Conservation (phyloP, 2,797 vertebrate genomes). For the Ciconia nigra region DNA sequence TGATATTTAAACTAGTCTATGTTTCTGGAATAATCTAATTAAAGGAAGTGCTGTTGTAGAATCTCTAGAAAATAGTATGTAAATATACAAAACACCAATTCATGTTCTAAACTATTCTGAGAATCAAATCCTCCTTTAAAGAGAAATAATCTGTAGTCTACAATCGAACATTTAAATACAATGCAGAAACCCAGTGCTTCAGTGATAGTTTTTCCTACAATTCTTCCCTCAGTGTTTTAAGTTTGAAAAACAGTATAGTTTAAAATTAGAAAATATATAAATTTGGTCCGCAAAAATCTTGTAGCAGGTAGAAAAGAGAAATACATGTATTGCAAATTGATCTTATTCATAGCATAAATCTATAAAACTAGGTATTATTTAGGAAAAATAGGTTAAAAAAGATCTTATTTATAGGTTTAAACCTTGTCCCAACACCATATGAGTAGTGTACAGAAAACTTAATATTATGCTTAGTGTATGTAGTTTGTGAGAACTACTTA, state of each 20-base stretch:
- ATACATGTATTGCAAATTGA: constrained; percentile 68
- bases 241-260: constrained; percentile 53
- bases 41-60: constrained; percentile 22
- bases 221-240: constrained; percentile 16
- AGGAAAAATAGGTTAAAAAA: constrained; percentile 85
- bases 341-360: constrained; percentile 53
- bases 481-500: constrained; percentile 75
- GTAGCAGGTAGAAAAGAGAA: constrained; percentile 86
- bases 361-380: constrained; percentile 81
- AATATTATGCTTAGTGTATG: constrained; percentile 71
- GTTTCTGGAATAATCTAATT: constrained; percentile 35
- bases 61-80: constrained; percentile 32
- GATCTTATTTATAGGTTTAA: constrained; percentile 84
- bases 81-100: constrained; percentile 43
- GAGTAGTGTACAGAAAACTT: constrained; percentile 79
- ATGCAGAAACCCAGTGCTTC: constrained; percentile 42
- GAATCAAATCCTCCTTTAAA: constrained; percentile 70
- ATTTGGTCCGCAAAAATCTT: constrained; percentile 78
- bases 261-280: constrained; percentile 73
- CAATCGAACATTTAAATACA: constrained; percentile 43
- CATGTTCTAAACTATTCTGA: constrained; percentile 31
- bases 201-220: constrained; percentile 28
- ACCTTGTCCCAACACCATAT: constrained; percentile 74
- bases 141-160: constrained; percentile 41
- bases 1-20: constrained; percentile 29